Evolutionary conservation across 92 coral and sea anemone genomes (phyloP).

Genomic region (Actinernus sp.): DNA sequence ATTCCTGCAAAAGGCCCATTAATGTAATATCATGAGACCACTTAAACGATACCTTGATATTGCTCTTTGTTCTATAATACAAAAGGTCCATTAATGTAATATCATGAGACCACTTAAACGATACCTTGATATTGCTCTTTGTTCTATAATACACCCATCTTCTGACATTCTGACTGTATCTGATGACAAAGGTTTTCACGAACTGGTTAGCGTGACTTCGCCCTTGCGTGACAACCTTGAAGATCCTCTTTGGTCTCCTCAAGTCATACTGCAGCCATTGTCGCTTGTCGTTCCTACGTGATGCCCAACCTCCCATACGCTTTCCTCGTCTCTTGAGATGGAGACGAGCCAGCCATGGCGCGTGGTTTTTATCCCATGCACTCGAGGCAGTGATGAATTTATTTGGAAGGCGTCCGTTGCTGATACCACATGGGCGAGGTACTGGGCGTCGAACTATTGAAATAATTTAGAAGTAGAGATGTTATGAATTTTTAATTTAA

Average conservation of each 20-base stretch:
- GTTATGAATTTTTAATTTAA: no score
- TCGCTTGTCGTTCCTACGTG: slow-evolving; percentile 50
- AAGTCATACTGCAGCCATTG: slow-evolving; percentile 82
- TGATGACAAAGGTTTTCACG: slow-evolving; percentile 62
- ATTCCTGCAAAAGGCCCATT: no score
- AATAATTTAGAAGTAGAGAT: no score
- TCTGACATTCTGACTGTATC: slow-evolving; percentile 70
- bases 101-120: no score
- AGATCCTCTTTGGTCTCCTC: no score
- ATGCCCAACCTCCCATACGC: background rate
- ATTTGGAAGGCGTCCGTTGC: slow-evolving; percentile 66
- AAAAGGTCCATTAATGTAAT: no score
- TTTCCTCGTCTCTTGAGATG: background rate
- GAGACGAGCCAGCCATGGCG: slow-evolving; percentile 5
- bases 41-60: slow-evolving; percentile 41
- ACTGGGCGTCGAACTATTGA: slow-evolving; percentile 38
- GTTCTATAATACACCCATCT: slow-evolving; percentile 70
- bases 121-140: slow-evolving; percentile 45
- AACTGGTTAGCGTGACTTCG: slow-evolving; percentile 72
- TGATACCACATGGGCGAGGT: slow-evolving; percentile 50
- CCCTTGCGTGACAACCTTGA: slow-evolving; percentile 74
- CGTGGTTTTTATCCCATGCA: slow-evolving; percentile 69
- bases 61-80: slow-evolving; percentile 54
- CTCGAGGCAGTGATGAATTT: slow-evolving; percentile 72
- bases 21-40: no score